A percentile compares a stretch with the other conserved stretches of the same genome.
These are phyloP conservation scores for Halcyon badia DNA, from an alignment of 2,797 vertebrate genomes.

Conservation along the genomic window DNA sequence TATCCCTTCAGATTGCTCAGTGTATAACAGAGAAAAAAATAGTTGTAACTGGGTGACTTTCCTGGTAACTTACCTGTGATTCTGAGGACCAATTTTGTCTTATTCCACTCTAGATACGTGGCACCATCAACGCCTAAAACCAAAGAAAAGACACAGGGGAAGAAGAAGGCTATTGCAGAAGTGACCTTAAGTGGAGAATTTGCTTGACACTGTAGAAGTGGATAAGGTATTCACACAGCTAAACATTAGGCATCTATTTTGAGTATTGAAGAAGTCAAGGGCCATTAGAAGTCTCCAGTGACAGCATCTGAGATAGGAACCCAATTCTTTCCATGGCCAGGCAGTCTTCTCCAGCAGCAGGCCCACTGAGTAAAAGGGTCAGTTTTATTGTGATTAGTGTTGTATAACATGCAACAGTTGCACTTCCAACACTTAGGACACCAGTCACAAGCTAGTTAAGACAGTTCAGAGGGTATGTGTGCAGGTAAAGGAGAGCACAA, in stretches of 20 bases:
- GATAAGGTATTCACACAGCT: background rate
- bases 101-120: background rate
- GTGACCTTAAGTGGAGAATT: background rate
- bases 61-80: background rate
- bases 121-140: background rate
- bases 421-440: background rate
- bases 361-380: background rate
- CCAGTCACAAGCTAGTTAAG: background rate
- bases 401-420: accelerated
- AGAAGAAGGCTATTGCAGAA: background rate
- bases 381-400: background rate
- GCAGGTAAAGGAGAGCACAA: background rate
- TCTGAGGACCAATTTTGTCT: background rate
- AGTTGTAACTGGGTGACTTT: background rate
- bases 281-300: background rate
- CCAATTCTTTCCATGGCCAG: accelerated
- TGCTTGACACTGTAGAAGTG: background rate
- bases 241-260: background rate
- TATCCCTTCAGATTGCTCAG: background rate
- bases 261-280: background rate
- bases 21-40: background rate
- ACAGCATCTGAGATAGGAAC: background rate
- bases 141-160: background rate
- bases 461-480: background rate
- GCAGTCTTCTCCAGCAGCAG: background rate